Evolutionary conservation across 2,888 invertebrate species (phyloP).

Genomic region (Catocala sponsa): DNA sequence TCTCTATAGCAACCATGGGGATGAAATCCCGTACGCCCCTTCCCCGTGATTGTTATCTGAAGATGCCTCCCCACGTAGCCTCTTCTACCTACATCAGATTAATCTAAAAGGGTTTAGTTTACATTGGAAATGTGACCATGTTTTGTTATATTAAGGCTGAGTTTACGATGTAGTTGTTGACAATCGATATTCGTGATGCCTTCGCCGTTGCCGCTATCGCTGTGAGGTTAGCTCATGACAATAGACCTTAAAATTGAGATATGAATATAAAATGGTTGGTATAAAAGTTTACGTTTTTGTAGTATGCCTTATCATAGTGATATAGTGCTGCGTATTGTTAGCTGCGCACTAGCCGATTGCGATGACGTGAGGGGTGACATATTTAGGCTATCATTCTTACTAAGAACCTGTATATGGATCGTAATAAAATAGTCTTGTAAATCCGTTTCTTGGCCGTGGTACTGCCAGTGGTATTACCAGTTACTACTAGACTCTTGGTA

Average conservation of each 20-base stretch:
- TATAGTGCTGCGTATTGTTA: slow-evolving; percentile 27
- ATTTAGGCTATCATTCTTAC: not conserved
- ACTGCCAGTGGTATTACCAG: no score
- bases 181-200: slow-evolving; percentile 65
- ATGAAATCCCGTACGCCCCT: slow-evolving; percentile 78
- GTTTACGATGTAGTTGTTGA: slow-evolving; percentile 37
- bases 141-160: slow-evolving; percentile 50
- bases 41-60: slow-evolving; percentile 84
- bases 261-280: slow-evolving; percentile 40
- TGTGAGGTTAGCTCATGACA: slow-evolving; percentile 54
- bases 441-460: no score
- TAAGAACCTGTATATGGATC: not conserved
- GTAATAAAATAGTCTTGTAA: not conserved
- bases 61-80: slow-evolving; percentile 79
- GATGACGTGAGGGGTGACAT: not conserved
- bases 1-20: slow-evolving; percentile 79
- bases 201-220: slow-evolving; percentile 38
- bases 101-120: slow-evolving; percentile 82
- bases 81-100: slow-evolving; percentile 74
- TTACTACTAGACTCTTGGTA: no score
- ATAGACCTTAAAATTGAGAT: slow-evolving; percentile 51
- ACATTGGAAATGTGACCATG: slow-evolving; percentile 60
- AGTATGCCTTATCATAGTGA: slow-evolving; percentile 34
- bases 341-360: slow-evolving; percentile 10
- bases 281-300: slow-evolving; percentile 39